Conservation (phyloP, 2,113 vertebrate genomes). For the human (Homo sapiens) region GRCh38 chr16:65740501-65741000, state of each 20-base stretch:
- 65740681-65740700: background rate
- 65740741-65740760: background rate
- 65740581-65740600: background rate
- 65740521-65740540: background rate
- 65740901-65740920: background rate
- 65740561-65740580: background rate
- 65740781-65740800: background rate
- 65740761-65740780: fast-evolving
- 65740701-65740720: background rate
- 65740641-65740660: background rate
- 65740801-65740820: background rate
- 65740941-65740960: background rate
- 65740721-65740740: background rate
- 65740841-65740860: background rate
- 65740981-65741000: background rate
- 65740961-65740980: background rate
- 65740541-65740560: background rate
- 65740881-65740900: constrained; percentile 1
- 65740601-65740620: background rate
- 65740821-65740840: background rate
- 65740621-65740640: background rate
- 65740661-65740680: background rate
- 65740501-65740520: background rate
- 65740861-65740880: background rate
- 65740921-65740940: background rate